These are phyloP conservation scores for Poeciliopsis infans DNA, from an alignment of 2,797 vertebrate genomes.

Conservation along the genomic window DNA sequence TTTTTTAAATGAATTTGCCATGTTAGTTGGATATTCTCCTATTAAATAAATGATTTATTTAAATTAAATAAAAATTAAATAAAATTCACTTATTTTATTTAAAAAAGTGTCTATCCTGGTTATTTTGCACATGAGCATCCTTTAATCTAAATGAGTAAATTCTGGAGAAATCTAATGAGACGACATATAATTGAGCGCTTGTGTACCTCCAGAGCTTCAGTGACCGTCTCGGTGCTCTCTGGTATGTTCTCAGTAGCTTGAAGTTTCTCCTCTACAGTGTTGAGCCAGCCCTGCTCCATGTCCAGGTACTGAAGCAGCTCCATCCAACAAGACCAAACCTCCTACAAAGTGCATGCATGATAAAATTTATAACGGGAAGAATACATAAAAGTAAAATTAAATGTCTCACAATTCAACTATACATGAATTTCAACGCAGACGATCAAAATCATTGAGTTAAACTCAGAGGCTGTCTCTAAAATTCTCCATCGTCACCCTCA, in stretches of 20 bases:
- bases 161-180: background rate
- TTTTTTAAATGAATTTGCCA: background rate
- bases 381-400: background rate
- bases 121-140: background rate
- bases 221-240: conserved; percentile 84
- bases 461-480: conserved; percentile 30
- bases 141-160: background rate
- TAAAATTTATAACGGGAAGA: background rate
- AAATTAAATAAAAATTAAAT: too few relatives aligned
- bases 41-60: background rate
- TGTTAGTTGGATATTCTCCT: background rate
- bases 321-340: conserved; percentile 99
- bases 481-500: background rate
- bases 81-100: too few relatives aligned
- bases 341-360: conserved; percentile 72
- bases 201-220: conserved; percentile 89
- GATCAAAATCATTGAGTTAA: conserved; percentile 28
- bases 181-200: background rate
- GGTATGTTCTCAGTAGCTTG: conserved; percentile 84
- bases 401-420: background rate
- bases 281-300: conserved; percentile 91
- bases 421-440: conserved; percentile 22
- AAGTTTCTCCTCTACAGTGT: conserved; percentile 87
- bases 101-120: background rate
- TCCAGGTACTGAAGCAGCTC: conserved; percentile 95